Conservation (phyloP, 2,888 invertebrate genomes). For the Rhingia campestris region DNA sequence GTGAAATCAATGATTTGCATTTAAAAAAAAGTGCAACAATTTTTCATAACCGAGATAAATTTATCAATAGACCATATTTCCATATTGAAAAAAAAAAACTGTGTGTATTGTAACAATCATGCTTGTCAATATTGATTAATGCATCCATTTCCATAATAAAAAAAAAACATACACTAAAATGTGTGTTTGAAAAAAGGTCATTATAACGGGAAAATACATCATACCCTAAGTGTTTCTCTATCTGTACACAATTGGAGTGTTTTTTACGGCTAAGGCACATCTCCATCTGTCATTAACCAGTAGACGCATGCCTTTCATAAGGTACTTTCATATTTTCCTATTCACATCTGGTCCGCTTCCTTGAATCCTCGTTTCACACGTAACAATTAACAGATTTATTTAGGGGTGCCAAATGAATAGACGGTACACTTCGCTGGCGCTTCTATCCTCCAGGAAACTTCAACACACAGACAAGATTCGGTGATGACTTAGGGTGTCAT, state of each 20-base stretch:
- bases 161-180: no score
- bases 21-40: not conserved
- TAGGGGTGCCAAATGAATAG: not conserved
- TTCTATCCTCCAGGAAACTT: not conserved
- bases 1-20: constrained; percentile 31
- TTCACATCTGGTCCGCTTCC: constrained; percentile 1
- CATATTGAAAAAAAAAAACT: not conserved
- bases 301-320: not conserved
- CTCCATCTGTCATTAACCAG: not conserved
- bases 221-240: no score
- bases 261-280: not conserved
- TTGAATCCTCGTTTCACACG: not conserved
- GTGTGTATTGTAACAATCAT: not conserved
- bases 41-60: not conserved
- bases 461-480: not conserved
- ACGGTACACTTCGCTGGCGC: not conserved
- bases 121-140: no score
- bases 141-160: no score
- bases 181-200: no score
- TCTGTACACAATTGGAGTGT: no score
- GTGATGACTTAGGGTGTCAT: not conserved
- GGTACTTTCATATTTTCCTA: not conserved
- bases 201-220: no score
- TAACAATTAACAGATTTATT: constrained; percentile 6
- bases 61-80: not conserved